Base-by-base conservation (phyloP, 2,113 vertebrate genomes). In the Axis porcinus region DNA sequence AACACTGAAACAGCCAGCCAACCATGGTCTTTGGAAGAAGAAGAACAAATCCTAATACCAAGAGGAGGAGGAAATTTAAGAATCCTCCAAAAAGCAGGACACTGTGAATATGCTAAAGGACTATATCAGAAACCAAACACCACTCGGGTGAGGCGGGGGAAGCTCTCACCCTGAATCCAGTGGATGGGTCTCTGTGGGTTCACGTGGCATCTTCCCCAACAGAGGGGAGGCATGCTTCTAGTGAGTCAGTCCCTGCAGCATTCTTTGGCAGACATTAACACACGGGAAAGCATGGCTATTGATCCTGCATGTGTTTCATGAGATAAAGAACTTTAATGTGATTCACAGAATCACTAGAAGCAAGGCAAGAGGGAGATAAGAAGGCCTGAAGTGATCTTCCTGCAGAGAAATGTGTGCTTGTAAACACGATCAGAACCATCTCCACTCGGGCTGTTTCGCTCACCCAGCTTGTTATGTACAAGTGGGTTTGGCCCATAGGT, bases 311-410 rank as follows among this genome's bases (percentile, higher is more conserved):
- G 58, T 76, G 88, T 90, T 50, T 91, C n/a, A 7, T 13, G 47
- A 94, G 95, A 81, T 92, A 89, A 97, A 94, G 79, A 86, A 92
- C 43, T 67, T 85, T 30, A 64, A 54, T 67, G 62, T 78, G 79
- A 92, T 83, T 95, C 79, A 10, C 55, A 89, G 47, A 62, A 16
- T 64, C 23, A 50, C 88, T 67, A 45, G 58, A 86, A 84, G 79
- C 21, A 45, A 86, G 55, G 88, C 13, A 27, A 50, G 25, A 85
- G 30, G 87, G n/a, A 79, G 85, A 78, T 82, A 92, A 86, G 92
- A 47, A 47, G 64, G 19, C 54, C 60, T 25, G 82, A 50, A 25
- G 54, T 58, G 79, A 81, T 27, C n/a, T 4, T 57, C 70, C 57
- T 54, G 30, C 86, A 89, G 62, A 82, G 93, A 86, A 86, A 86